Evolutionary conservation across 1,140 invertebrate species (phyloP).

Genomic region (Lordiphosa stackelbergi): DNA sequence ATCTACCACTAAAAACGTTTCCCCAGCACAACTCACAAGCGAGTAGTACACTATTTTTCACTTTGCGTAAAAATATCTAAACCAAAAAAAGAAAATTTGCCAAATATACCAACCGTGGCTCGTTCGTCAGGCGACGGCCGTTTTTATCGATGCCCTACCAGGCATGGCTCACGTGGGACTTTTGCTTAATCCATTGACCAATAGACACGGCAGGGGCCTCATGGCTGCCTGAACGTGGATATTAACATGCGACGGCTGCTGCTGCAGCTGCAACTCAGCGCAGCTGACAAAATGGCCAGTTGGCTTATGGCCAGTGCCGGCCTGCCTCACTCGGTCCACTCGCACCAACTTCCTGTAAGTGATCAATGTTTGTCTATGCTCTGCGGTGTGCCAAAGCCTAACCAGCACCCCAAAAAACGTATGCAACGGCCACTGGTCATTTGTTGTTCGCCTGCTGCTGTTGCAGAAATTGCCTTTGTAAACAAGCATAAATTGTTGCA

Average conservation of each 20-base stretch:
- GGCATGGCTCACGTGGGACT: constrained; percentile 37
- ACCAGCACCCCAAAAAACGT: constrained; percentile 24
- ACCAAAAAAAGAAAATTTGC: not conserved
- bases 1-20: no score
- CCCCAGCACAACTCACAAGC: no score
- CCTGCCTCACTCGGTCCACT: not conserved
- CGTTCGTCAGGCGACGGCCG: constrained; percentile 8
- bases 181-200: constrained; percentile 60
- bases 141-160: constrained; percentile 53
- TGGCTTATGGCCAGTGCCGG: constrained; percentile 35
- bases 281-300: constrained; percentile 64
- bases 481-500: constrained; percentile 72
- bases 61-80: not conserved
- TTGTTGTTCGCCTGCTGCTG: constrained; percentile 21
- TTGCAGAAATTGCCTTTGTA: constrained; percentile 60
- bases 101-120: not conserved
- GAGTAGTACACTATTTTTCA: constrained; percentile 3
- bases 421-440: constrained; percentile 43
- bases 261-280: constrained; percentile 37
- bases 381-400: constrained; percentile 47
- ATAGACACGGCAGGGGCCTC: constrained; percentile 38
- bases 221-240: constrained; percentile 28
- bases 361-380: constrained; percentile 73
- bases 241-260: constrained; percentile 60
- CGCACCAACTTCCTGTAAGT: constrained; percentile 57